A percentile compares a stretch with the other conserved stretches of the same genome.
Conservation (phyloP, 2,113 vertebrate species). For the Tupaia tana region DNA sequence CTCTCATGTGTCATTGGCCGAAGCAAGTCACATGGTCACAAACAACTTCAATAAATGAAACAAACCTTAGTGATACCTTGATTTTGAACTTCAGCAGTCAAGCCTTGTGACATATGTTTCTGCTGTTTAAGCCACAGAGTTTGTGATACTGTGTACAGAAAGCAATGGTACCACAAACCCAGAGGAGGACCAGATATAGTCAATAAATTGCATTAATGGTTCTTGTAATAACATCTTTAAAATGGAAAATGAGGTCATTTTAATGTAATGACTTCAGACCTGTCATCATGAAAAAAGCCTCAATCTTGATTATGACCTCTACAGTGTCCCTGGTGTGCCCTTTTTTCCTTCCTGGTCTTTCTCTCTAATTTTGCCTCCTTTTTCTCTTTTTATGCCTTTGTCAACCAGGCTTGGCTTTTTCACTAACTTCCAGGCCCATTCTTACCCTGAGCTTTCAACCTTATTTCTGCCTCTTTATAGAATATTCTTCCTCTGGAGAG, state of each 20-base stretch:
- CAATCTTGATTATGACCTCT: background rate
- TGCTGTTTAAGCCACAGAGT: background rate
- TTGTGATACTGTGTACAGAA: background rate
- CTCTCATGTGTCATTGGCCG: background rate
- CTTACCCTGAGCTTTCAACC: background rate
- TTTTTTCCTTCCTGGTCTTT: background rate
- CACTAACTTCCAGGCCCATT: background rate
- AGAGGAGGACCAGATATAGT: background rate
- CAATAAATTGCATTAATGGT: background rate
- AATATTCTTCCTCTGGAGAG: background rate
- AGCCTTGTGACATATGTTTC: background rate
- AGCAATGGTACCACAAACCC: background rate
- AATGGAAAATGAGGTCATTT: background rate
- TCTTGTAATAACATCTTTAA: background rate
- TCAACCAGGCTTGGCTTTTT: background rate
- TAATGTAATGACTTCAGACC: background rate
- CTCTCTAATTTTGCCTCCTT: background rate
- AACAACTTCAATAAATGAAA: background rate
- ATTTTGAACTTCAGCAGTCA: background rate
- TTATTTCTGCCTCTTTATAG: background rate
- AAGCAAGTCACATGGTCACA: background rate
- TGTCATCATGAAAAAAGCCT: background rate
- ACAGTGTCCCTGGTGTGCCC: too few species aligned
- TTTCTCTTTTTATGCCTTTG: background rate
- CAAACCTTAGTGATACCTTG: background rate